Conservation (phyloP, 2,888 invertebrate species). For the Psylliodes chrysocephalus region DNA sequence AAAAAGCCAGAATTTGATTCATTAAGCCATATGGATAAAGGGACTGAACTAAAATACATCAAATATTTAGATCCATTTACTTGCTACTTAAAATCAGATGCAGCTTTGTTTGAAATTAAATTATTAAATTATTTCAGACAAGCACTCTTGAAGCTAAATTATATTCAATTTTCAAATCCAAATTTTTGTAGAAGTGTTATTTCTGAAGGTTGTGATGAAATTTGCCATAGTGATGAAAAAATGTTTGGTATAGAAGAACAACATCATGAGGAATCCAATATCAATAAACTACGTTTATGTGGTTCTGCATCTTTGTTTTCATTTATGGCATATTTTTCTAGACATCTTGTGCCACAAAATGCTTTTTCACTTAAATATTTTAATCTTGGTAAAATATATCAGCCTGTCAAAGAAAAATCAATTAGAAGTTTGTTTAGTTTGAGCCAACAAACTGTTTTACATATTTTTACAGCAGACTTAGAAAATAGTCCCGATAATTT, state of each 20-base stretch:
- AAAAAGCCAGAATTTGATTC: constrained; percentile 59
- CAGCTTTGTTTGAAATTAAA: constrained; percentile 77
- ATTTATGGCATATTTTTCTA: constrained; percentile 79
- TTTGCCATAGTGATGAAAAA: constrained; percentile 68
- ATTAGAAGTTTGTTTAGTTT: constrained; percentile 70
- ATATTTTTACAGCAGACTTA: constrained; percentile 72
- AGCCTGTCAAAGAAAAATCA: constrained; percentile 61
- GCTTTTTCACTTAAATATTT: constrained; percentile 77
- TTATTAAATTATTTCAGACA: constrained; percentile 67
- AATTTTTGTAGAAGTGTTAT: constrained; percentile 82
- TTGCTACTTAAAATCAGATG: constrained; percentile 74
- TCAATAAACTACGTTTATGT: constrained; percentile 76
- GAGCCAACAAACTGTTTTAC: constrained; percentile 75
- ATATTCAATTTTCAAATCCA: constrained; percentile 76
- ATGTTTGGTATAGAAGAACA: constrained; percentile 72
- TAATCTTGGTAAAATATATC: constrained; percentile 77
- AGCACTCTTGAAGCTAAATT: constrained; percentile 66
- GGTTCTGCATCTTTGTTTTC: constrained; percentile 80
- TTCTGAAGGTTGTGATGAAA: constrained; percentile 77
- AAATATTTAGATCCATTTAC: constrained; percentile 70
- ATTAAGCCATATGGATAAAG: constrained; percentile 69
- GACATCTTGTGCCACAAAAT: constrained; percentile 71
- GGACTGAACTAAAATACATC: constrained; percentile 66
- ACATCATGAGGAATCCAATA: constrained; percentile 64
- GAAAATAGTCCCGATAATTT: constrained; percentile 65